Evolutionary conservation across 2,113 vertebrate species (phyloP).

Genomic region (Hippolais icterina): DNA sequence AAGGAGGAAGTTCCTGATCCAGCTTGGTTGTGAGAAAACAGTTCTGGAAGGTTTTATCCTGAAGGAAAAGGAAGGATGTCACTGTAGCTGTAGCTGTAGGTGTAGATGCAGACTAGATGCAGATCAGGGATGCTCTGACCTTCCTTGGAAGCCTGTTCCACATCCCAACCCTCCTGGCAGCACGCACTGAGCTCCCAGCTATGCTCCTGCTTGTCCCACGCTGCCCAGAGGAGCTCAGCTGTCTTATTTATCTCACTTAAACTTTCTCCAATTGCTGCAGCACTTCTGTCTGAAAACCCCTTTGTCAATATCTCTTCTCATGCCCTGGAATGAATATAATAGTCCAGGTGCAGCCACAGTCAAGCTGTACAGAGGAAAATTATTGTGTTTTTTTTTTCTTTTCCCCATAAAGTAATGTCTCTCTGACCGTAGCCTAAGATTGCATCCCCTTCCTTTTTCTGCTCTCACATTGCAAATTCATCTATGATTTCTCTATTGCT

Average conservation of each 20-base stretch:
- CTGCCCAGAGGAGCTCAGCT: neutral
- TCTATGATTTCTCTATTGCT: neutral
- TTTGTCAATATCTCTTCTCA: neutral
- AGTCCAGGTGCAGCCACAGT: slow-evolving; percentile 17
- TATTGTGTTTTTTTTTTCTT: neutral
- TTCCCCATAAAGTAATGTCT: neutral
- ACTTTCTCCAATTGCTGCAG: neutral
- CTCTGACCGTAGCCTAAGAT: neutral
- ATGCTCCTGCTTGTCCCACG: neutral
- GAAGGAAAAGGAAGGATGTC: neutral
- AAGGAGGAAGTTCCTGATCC: neutral
- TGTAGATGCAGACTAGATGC: neutral
- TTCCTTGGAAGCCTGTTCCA: neutral
- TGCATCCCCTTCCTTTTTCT: neutral
- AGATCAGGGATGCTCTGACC: neutral
- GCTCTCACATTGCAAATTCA: neutral
- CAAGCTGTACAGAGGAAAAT: neutral
- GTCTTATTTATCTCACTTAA: neutral
- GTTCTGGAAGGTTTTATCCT: neutral
- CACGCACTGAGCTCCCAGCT: fast-evolving
- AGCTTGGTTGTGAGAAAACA: neutral
- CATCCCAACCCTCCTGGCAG: neutral
- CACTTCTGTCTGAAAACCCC: neutral
- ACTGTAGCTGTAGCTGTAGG: neutral
- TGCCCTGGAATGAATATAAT: neutral